phyloP scores from a whole-genome alignment of 2,888 invertebrate genomes.

The Coremacera marginata region DNA sequence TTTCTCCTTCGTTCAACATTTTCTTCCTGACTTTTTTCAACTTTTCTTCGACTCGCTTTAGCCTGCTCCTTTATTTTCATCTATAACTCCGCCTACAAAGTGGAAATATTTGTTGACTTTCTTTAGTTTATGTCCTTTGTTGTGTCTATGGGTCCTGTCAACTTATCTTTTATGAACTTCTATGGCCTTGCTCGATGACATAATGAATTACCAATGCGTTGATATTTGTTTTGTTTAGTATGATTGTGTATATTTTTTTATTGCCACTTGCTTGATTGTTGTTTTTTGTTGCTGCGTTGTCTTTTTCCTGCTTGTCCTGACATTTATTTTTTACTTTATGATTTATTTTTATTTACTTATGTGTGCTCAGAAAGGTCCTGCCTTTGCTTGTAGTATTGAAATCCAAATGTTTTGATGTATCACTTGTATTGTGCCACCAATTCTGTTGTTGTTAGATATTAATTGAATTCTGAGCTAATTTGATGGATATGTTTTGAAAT shows the following conservation, averaged over 20 bases:
- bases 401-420: no score
- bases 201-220: conserved; percentile 8
- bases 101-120: background rate
- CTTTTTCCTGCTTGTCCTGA: background rate
- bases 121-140: background rate
- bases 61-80: background rate
- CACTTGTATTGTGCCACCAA: no score
- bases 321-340: no score
- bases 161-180: background rate
- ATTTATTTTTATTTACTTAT: no score
- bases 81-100: background rate
- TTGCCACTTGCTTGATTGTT: background rate
- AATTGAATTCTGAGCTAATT: no score
- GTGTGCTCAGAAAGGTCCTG: no score
- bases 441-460: no score
- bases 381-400: no score
- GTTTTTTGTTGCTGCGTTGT: background rate
- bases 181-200: background rate
- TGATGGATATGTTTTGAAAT: no score
- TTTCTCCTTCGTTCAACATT: background rate
- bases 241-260: background rate
- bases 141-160: background rate
- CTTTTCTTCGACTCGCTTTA: background rate
- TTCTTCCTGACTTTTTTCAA: background rate
- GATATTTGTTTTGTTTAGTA: background rate